A percentile compares a stretch with the other conserved stretches of the same genome.
Conservation (phyloP, 2,797 vertebrate species). For the Pampus argenteus region DNA sequence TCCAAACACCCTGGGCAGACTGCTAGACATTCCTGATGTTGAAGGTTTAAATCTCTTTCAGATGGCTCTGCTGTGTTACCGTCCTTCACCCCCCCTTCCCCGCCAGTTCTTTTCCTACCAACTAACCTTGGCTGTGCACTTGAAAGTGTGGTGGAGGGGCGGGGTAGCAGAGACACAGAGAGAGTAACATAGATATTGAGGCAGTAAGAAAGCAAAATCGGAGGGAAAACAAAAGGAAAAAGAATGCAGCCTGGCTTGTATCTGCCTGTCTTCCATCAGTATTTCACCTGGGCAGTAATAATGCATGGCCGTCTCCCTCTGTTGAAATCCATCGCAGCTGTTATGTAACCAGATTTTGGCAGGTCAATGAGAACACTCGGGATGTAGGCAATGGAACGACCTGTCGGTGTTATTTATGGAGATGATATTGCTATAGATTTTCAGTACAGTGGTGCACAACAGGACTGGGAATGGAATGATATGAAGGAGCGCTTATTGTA, state of each 20-base stretch:
- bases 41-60: neutral
- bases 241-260: neutral
- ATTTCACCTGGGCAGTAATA: constrained; percentile 6
- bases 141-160: accelerated
- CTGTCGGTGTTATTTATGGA: constrained; percentile 17
- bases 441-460: neutral
- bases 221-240: neutral
- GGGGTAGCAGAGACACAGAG: neutral
- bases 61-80: constrained; percentile 8
- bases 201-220: neutral
- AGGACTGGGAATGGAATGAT: neutral
- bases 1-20: neutral
- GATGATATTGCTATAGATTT: constrained; percentile 7
- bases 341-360: constrained; percentile 62
- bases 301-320: constrained; percentile 18
- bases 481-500: neutral
- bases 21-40: neutral
- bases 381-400: constrained; percentile 19
- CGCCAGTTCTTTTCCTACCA: constrained; percentile 10
- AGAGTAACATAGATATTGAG: constrained; percentile 10
- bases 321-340: constrained; percentile 49
- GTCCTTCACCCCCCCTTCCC: neutral
- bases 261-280: constrained; percentile 16
- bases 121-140: neutral
- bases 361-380: neutral